These are phyloP conservation scores for Tuberolachnus salignus DNA, from an alignment of 2,888 invertebrate genomes.

Conservation along the genomic window DNA sequence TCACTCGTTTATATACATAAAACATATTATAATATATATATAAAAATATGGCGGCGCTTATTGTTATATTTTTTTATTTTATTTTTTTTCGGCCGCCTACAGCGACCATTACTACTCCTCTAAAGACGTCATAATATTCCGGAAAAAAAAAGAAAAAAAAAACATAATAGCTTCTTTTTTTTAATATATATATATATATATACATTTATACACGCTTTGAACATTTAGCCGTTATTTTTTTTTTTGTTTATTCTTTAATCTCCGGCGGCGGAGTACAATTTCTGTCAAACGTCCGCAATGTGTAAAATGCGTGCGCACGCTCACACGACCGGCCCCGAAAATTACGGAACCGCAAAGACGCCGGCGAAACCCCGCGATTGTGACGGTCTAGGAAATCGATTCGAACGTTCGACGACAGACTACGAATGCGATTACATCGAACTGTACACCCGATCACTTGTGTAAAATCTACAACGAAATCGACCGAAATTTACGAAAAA, in stretches of 20 bases:
- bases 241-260: conserved; percentile 28
- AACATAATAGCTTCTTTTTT: conserved; percentile 43
- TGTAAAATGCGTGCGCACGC: no score
- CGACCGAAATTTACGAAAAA: no score
- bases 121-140: conserved; percentile 51
- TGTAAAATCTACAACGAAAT: no score
- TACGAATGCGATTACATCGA: no score
- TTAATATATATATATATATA: no score
- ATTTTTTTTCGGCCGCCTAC: conserved; percentile 47
- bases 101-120: conserved; percentile 47
- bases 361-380: background rate
- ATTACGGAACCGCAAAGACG: background rate
- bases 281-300: background rate
- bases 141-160: no score
- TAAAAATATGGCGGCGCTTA: background rate
- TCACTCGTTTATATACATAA: conserved; percentile 5
- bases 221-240: conserved; percentile 30
- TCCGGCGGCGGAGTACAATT: background rate
- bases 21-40: conserved; percentile 3
- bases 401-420: no score
- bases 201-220: conserved; percentile 24
- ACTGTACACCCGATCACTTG: no score
- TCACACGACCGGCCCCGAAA: no score
- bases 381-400: background rate
- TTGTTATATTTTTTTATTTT: conserved; percentile 43